Conservation (phyloP, 2,797 vertebrate genomes). For the Octomys mimax region DNA sequence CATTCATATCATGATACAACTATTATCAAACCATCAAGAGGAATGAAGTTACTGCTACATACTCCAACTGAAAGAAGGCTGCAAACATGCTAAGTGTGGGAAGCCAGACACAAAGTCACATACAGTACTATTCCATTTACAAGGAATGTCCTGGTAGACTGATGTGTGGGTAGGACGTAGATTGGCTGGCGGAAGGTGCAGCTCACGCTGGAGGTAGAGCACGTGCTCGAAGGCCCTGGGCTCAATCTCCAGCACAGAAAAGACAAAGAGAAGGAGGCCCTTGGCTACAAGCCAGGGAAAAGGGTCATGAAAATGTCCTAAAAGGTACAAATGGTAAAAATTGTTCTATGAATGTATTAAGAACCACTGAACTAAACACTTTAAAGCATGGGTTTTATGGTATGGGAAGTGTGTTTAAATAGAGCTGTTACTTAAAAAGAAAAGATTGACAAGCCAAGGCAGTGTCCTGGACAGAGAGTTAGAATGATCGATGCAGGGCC, state of each 20-base stretch:
- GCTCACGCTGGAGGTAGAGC: neutral
- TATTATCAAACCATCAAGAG: neutral
- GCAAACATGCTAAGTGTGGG: neutral
- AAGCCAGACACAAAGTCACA: neutral
- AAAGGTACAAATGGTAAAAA: neutral
- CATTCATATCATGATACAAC: neutral
- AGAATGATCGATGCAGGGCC: too few species aligned
- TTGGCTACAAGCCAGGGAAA: neutral
- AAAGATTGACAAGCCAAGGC: neutral
- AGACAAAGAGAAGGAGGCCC: neutral
- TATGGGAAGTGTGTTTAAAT: neutral
- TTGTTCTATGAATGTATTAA: neutral
- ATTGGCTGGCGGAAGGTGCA: neutral
- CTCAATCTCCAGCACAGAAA: neutral
- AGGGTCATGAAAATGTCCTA: neutral
- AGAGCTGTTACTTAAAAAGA: neutral
- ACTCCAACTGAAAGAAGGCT: neutral
- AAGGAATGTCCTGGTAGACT: neutral
- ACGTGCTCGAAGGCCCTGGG: neutral
- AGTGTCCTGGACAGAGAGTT: neutral
- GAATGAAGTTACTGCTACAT: neutral
- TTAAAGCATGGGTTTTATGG: neutral
- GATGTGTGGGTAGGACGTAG: neutral
- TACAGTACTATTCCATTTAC: neutral
- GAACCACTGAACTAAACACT: neutral